Evolutionary conservation across 2,113 vertebrate genomes (phyloP).

Genomic region (Seriola quinqueradiata): DNA sequence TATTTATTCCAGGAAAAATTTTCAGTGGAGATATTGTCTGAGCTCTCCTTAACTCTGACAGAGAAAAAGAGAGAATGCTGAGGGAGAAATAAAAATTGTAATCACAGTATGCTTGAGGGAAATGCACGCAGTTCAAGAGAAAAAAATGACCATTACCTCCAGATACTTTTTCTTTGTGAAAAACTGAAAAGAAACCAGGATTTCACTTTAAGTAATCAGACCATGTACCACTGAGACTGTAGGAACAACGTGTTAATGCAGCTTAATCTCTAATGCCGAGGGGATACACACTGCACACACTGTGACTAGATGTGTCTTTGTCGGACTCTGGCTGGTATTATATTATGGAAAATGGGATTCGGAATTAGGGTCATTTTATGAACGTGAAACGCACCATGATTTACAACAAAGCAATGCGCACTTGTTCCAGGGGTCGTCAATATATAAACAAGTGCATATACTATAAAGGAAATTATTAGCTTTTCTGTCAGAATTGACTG

Average conservation of each 20-base stretch:
- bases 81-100: constrained; percentile 68
- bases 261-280: constrained; percentile 65
- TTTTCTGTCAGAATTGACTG: background rate
- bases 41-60: constrained; percentile 71
- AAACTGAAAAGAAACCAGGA: constrained; percentile 59
- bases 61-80: constrained; percentile 60
- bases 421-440: constrained; percentile 23
- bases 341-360: constrained; percentile 51
- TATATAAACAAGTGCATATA: background rate
- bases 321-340: constrained; percentile 37
- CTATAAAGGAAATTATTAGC: background rate
- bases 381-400: constrained; percentile 43
- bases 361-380: constrained; percentile 48
- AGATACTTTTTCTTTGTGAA: constrained; percentile 58
- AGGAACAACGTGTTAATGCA: constrained; percentile 68
- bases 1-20: constrained; percentile 72
- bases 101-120: constrained; percentile 76
- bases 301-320: constrained; percentile 45
- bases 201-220: constrained; percentile 70
- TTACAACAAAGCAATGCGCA: constrained; percentile 50
- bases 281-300: constrained; percentile 50
- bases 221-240: constrained; percentile 59
- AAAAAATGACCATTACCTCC: constrained; percentile 43
- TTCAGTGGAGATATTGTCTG: constrained; percentile 66
- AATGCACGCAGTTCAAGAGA: constrained; percentile 60